These are phyloP conservation scores for Lucifuga dentata DNA, from an alignment of 2,113 vertebrate genomes.

Conservation along the genomic window DNA sequence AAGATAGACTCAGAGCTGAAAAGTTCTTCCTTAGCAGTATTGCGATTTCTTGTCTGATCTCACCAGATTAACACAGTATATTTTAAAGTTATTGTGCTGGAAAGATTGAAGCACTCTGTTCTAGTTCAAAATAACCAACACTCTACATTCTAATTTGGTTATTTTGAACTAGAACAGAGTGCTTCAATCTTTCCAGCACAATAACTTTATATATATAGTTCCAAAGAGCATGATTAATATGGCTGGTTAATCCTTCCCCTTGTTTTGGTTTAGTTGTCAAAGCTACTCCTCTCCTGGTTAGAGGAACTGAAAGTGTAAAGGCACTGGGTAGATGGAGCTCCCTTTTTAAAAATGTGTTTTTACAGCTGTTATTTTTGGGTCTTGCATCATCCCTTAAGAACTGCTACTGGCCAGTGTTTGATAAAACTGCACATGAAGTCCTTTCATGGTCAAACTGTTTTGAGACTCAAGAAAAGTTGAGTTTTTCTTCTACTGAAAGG, in stretches of 20 bases:
- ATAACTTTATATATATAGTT: neutral
- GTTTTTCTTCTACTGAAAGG: neutral
- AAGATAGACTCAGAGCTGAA: slow-evolving; percentile 4
- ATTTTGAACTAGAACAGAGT: neutral
- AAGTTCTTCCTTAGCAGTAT: neutral
- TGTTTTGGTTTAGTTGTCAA: slow-evolving; percentile 41
- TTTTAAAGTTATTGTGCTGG: slow-evolving; percentile 5
- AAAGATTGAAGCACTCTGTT: neutral
- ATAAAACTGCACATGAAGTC: slow-evolving; percentile 45
- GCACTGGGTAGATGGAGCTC: slow-evolving; percentile 24
- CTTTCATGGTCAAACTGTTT: slow-evolving; percentile 70
- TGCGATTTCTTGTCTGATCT: neutral
- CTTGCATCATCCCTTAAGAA: slow-evolving; percentile 66
- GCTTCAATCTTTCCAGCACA: slow-evolving; percentile 1
- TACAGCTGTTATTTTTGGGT: slow-evolving; percentile 65
- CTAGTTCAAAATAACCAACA: neutral
- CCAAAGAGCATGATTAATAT: neutral
- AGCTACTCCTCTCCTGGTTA: slow-evolving; percentile 1
- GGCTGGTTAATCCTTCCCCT: neutral
- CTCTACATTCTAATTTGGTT: no score
- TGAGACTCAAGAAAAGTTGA: slow-evolving; percentile 1
- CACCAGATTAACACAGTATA: slow-evolving; percentile 31
- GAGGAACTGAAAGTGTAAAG: slow-evolving; percentile 59
- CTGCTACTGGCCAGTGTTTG: slow-evolving; percentile 35
- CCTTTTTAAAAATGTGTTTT: slow-evolving; percentile 21